Conservation (phyloP, 2,113 vertebrate species). For the Microtus montanus region DNA sequence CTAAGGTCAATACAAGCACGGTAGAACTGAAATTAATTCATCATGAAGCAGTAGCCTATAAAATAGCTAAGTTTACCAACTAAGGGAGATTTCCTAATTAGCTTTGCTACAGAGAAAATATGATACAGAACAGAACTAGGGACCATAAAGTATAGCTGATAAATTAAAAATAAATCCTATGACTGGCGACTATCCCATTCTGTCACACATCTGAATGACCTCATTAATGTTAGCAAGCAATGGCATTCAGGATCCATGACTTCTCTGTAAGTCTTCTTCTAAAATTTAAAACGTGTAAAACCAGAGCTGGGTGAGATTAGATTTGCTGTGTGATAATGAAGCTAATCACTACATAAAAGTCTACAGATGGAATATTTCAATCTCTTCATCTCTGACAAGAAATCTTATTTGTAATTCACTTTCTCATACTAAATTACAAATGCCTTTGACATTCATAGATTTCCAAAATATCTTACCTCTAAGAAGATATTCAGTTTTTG, state of each 20-base stretch:
- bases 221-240: background rate
- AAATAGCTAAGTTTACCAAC: background rate
- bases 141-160: background rate
- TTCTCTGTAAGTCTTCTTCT: background rate
- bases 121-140: background rate
- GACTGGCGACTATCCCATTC: background rate
- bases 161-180: background rate
- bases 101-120: background rate
- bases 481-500: background rate
- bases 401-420: background rate
- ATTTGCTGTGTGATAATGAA: background rate
- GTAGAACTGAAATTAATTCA: conserved; percentile 33
- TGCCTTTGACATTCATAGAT: conserved; percentile 30
- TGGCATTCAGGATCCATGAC: background rate
- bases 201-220: background rate
- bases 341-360: background rate
- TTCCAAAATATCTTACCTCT: conserved; percentile 47
- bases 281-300: conserved; percentile 49
- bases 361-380: background rate
- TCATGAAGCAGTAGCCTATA: background rate
- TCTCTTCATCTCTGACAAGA: background rate
- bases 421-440: background rate
- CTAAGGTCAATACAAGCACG: conserved; percentile 32
- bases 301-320: background rate
- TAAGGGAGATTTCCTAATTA: background rate